Percentiles rank a stretch among this genome's conserved stretches.
phyloP scores from a whole-genome alignment of 1,140 invertebrate genomes.

The Vanessa tameamea region DNA sequence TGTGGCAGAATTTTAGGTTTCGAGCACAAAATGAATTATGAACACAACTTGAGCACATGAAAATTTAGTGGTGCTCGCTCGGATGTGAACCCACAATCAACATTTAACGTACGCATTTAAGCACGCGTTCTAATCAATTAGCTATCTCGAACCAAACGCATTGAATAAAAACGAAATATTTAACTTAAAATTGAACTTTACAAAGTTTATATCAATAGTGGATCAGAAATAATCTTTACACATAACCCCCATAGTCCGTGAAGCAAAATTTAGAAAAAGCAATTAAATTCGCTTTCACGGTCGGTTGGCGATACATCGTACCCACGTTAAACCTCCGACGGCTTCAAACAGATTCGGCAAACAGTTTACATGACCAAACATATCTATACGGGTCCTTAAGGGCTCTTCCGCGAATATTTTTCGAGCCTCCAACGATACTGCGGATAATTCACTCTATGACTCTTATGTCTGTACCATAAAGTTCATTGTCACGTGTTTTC shows the following conservation, averaged over 20 bases:
- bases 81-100: too few relatives aligned
- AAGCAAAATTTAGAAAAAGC: conserved; percentile 8
- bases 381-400: conserved; percentile 10
- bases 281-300: conserved; percentile 18
- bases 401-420: conserved; percentile 20
- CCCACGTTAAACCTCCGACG: conserved; percentile 15
- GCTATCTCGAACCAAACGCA: too few relatives aligned
- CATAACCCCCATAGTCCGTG: not conserved
- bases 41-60: too few relatives aligned
- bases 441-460: not conserved
- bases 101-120: too few relatives aligned
- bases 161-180: too few relatives aligned
- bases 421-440: not conserved
- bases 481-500: not conserved
- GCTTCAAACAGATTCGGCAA: conserved; percentile 16
- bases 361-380: conserved; percentile 28
- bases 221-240: not conserved
- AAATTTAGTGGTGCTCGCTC: too few relatives aligned
- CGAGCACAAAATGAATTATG: too few relatives aligned
- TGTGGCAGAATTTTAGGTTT: too few relatives aligned
- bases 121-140: too few relatives aligned
- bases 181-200: too few relatives aligned
- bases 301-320: conserved; percentile 6
- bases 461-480: not conserved
- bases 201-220: too few relatives aligned